These are phyloP conservation scores for Tyrannus savana DNA, from an alignment of 2,113 vertebrate species.

Conservation along the genomic window DNA sequence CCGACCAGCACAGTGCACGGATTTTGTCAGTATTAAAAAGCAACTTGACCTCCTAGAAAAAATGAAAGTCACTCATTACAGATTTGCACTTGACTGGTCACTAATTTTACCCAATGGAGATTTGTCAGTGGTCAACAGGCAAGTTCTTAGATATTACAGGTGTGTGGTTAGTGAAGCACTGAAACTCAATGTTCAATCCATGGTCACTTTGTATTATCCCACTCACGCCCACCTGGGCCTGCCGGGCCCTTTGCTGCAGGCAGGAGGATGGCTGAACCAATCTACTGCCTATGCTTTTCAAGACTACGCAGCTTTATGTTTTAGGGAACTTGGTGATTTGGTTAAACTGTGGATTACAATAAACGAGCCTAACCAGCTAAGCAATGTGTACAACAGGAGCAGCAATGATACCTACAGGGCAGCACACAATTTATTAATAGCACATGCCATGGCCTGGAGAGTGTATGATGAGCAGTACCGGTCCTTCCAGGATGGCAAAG, in stretches of 20 bases:
- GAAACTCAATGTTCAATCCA: conserved; percentile 76
- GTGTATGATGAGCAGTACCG: conserved; percentile 77
- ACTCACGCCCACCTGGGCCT: conserved; percentile 82
- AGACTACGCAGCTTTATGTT: conserved; percentile 87
- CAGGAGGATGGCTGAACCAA: conserved; percentile 88
- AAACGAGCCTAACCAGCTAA: conserved; percentile 91
- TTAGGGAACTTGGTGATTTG: conserved; percentile 83
- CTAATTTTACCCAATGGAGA: conserved; percentile 87
- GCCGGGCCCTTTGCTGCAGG: conserved; percentile 74
- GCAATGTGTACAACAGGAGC: conserved; percentile 75
- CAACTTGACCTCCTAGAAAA: conserved; percentile 82
- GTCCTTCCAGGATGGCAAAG: conserved; percentile 70
- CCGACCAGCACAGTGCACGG: conserved; percentile 85
- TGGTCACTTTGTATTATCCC: conserved; percentile 89
- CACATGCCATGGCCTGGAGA: conserved; percentile 88
- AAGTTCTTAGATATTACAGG: conserved; percentile 87
- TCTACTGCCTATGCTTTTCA: conserved; percentile 82
- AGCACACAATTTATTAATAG: conserved; percentile 86
- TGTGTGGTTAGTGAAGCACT: conserved; percentile 85
- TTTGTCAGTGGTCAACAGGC: conserved; percentile 75
- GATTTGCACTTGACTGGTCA: conserved; percentile 94
- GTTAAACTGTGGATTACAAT: conserved; percentile 94
- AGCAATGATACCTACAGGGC: conserved; percentile 78
- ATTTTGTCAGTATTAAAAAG: conserved; percentile 86
- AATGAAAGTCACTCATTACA: conserved; percentile 86